Evolutionary conservation across 2,797 vertebrate species (phyloP).

Genomic region (Lophotriccus pileatus): DNA sequence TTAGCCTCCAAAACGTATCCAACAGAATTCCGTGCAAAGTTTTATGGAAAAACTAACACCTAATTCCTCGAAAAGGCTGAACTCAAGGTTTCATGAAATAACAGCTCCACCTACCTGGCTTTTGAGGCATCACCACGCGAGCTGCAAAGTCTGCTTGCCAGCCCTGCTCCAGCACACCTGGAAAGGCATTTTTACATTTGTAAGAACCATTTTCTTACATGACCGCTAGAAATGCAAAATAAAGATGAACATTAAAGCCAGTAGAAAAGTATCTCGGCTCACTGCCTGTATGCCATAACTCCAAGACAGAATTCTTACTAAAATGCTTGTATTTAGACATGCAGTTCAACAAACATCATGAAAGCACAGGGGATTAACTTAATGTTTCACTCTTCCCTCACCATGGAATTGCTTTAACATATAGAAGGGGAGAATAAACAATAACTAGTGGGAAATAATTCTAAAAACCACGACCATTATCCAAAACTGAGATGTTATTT

Average conservation of each 20-base stretch:
- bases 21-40: not conserved
- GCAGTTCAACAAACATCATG: not conserved
- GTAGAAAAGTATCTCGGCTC: not conserved
- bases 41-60: not conserved
- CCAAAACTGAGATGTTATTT: not conserved
- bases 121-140: slow-evolving; percentile 85
- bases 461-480: not conserved
- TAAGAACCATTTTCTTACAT: not conserved
- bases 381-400: not conserved
- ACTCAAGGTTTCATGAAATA: not conserved
- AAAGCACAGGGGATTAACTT: not conserved
- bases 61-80: not conserved
- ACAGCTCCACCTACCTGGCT: slow-evolving; percentile 90
- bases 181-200: not conserved
- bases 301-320: not conserved
- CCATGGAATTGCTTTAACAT: not conserved
- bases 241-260: not conserved
- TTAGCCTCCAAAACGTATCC: not conserved
- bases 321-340: not conserved
- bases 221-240: not conserved
- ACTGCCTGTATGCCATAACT: not conserved
- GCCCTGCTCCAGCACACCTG: slow-evolving; percentile 91
- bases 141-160: slow-evolving; percentile 94
- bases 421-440: not conserved
- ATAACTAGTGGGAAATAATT: not conserved